These are phyloP conservation scores for Phorcus lineatus DNA, from an alignment of 2,888 invertebrate species.

Conservation along the genomic window DNA sequence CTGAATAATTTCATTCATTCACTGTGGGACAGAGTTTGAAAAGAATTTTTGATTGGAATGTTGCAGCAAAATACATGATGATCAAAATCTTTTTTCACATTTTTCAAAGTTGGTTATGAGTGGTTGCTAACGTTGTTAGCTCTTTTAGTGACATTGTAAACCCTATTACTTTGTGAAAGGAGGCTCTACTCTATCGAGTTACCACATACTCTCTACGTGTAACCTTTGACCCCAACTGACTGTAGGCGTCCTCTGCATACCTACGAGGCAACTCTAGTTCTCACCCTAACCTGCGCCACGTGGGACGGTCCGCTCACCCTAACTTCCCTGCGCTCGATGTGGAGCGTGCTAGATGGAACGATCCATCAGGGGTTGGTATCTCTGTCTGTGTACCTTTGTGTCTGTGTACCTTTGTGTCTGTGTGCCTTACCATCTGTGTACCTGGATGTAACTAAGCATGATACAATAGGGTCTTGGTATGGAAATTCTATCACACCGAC, in stretches of 20 bases:
- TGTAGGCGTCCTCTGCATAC: not conserved
- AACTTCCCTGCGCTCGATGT: slow-evolving; percentile 42
- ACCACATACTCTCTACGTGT: slow-evolving; percentile 6
- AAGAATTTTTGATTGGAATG: no score
- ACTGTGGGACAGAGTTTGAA: no score
- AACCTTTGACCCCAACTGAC: not conserved
- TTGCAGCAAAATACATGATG: no score
- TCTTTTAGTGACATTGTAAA: no score
- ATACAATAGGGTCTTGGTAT: no score
- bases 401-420: not conserved
- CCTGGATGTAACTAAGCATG: not conserved
- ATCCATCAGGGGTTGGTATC: slow-evolving; percentile 32
- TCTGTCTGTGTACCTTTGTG: not conserved
- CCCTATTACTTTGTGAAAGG: no score
- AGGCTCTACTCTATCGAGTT: no score
- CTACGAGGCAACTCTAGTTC: not conserved
- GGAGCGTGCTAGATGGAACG: slow-evolving; percentile 34
- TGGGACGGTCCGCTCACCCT: not conserved
- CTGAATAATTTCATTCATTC: no score
- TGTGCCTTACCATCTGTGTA: slow-evolving; percentile 6
- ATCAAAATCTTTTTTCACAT: no score
- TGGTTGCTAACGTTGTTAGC: no score
- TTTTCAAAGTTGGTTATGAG: no score
- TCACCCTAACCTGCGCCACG: slow-evolving; percentile 1
- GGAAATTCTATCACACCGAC: no score